These are phyloP conservation scores for Zootoca vivipara DNA, from an alignment of 2,113 vertebrate species.

Conservation along the genomic window DNA sequence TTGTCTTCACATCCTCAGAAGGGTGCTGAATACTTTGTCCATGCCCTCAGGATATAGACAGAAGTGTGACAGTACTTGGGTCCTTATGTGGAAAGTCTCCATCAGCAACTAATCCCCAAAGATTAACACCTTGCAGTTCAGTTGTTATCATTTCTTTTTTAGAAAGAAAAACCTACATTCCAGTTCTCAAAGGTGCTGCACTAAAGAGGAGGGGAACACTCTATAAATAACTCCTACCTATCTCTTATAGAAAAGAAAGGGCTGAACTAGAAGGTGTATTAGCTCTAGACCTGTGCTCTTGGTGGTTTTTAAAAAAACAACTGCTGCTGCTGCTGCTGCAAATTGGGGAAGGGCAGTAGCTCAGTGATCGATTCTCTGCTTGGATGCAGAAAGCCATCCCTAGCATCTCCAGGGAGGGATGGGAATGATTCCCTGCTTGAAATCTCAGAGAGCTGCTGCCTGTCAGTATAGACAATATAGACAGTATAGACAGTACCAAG, in stretches of 20 bases:
- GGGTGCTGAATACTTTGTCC: slow-evolving; percentile 33
- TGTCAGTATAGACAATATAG: too few relatives aligned
- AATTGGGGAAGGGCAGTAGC: too few relatives aligned
- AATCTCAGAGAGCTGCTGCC: too few relatives aligned
- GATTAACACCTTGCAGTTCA: slow-evolving; percentile 16
- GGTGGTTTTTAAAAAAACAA: not conserved
- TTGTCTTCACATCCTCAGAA: slow-evolving; percentile 23
- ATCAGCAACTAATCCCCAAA: slow-evolving; percentile 11
- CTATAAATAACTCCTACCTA: slow-evolving; percentile 9
- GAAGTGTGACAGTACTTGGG: not conserved
- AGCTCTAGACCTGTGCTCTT: not conserved
- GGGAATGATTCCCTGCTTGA: too few relatives aligned
- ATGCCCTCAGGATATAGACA: slow-evolving; percentile 6
- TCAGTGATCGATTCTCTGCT: too few relatives aligned
- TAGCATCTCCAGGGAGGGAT: too few relatives aligned
- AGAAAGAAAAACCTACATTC: not conserved
- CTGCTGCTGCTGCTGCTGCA: too few relatives aligned
- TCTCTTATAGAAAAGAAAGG: not conserved
- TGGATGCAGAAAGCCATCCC: too few relatives aligned
- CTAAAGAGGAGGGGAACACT: not conserved
- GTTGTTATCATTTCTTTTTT: not conserved
- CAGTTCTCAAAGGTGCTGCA: not conserved
- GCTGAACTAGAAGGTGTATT: not conserved
- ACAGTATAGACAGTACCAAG: too few relatives aligned
- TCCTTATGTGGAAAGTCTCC: not conserved